A percentile compares a stretch with the other conserved stretches of the same genome.
Conservation (phyloP, 2,888 invertebrate species). For the Coremacera marginata region DNA sequence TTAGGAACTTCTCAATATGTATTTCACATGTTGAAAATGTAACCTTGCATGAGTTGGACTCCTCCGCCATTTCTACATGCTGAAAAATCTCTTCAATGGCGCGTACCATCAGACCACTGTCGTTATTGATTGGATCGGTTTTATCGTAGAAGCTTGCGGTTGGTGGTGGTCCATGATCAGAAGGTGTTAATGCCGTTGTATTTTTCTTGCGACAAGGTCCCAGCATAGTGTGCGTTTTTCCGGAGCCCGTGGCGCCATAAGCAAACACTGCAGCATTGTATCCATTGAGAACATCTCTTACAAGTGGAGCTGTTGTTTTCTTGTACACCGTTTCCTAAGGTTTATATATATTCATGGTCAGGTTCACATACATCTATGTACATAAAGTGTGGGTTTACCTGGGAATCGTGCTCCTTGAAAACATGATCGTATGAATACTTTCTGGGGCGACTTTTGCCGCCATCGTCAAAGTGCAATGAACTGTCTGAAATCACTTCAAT, state of each 20-base stretch:
- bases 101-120: slow-evolving; percentile 69
- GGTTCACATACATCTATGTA: too few relatives aligned
- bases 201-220: slow-evolving; percentile 66
- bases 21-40: neutral
- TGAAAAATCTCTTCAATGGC: slow-evolving; percentile 69
- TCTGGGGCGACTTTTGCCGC: slow-evolving; percentile 77
- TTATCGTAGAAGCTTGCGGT: slow-evolving; percentile 49
- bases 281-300: slow-evolving; percentile 87
- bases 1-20: too few relatives aligned
- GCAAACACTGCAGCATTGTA: slow-evolving; percentile 97
- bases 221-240: slow-evolving; percentile 70
- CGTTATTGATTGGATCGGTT: slow-evolving; percentile 57
- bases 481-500: slow-evolving; percentile 68
- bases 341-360: neutral
- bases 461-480: slow-evolving; percentile 68
- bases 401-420: slow-evolving; percentile 87
- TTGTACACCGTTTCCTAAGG: slow-evolving; percentile 83
- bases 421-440: slow-evolving; percentile 92
- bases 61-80: slow-evolving; percentile 64
- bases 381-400: slow-evolving; percentile 71
- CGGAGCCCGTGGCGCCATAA: slow-evolving; percentile 72
- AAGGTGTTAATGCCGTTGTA: slow-evolving; percentile 44
- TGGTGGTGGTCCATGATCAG: slow-evolving; percentile 46
- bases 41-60: slow-evolving; percentile 62
- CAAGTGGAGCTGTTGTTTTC: slow-evolving; percentile 85